These are phyloP conservation scores for Haliclona indistincta DNA, from an alignment of 37 sponge, comb jelly and placozoan genomes.

Conservation along the genomic window DNA sequence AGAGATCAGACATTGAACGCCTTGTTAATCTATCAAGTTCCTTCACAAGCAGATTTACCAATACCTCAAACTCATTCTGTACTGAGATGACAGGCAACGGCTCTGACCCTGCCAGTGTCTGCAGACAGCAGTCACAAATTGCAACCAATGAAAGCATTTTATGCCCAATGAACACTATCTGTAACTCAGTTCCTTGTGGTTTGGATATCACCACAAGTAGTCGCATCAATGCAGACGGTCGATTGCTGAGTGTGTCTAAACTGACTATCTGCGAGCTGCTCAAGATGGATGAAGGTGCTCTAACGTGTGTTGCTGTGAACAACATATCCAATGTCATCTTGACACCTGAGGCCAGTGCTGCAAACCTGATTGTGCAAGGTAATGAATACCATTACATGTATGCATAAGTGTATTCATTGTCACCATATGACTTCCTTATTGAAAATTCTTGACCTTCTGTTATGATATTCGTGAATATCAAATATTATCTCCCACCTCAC, in stretches of 20 bases:
- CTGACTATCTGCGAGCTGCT: background rate
- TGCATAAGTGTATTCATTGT: background rate
- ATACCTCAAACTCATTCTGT: background rate
- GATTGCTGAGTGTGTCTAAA: background rate
- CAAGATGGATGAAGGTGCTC: background rate
- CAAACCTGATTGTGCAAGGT: constrained; percentile 8
- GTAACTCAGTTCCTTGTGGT: constrained; percentile 3
- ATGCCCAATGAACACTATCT: no score
- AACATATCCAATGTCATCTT: background rate
- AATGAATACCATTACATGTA: background rate
- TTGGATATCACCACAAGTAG: background rate
- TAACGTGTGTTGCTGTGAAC: constrained; percentile 7
- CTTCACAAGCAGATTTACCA: background rate
- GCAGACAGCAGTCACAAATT: background rate
- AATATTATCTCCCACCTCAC: no score
- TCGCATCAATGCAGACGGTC: background rate
- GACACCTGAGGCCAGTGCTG: background rate
- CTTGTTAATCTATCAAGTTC: background rate
- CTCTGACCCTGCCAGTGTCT: background rate
- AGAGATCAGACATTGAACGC: background rate
- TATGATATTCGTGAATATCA: no score
- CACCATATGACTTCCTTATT: no score
- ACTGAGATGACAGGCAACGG: background rate
- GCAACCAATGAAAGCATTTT: background rate
- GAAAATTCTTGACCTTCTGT: no score